Evolutionary conservation across 1,140 invertebrate species (phyloP).

Genomic region (Heliconius hewitsoni): DNA sequence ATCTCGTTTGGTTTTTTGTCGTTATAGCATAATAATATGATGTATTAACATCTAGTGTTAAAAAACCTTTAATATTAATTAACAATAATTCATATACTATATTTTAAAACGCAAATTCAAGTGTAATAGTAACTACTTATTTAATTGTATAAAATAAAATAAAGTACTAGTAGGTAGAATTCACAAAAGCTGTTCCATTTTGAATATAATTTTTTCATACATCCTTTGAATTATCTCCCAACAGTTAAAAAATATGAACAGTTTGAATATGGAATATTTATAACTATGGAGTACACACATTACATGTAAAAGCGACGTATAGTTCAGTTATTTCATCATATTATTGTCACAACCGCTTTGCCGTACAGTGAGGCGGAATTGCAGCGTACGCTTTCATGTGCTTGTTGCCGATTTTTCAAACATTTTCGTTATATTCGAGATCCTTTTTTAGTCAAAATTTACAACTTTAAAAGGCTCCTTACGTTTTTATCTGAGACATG

Average conservation of each 20-base stretch:
- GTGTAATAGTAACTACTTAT: background rate
- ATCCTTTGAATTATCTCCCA: background rate
- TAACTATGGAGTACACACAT: slow-evolving; percentile 1
- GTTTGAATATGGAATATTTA: slow-evolving; percentile 1
- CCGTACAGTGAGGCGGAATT: slow-evolving; percentile 23
- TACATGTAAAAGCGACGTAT: slow-evolving; percentile 19
- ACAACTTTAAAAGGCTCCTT: background rate
- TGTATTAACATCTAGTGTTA: too few species aligned
- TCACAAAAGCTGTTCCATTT: background rate
- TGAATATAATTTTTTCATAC: background rate
- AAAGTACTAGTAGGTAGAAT: background rate
- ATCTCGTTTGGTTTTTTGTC: background rate
- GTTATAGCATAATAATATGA: background rate
- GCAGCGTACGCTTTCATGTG: slow-evolving; percentile 23
- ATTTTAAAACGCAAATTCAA: background rate
- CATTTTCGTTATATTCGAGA: slow-evolving; percentile 1
- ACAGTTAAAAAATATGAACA: slow-evolving; percentile 7
- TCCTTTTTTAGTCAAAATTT: slow-evolving; percentile 10
- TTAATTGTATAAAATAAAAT: background rate
- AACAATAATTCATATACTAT: background rate
- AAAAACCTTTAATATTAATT: too few species aligned
- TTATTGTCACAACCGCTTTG: slow-evolving; percentile 28
- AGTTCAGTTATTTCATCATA: slow-evolving; percentile 29
- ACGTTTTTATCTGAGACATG: background rate
- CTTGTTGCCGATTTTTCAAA: slow-evolving; percentile 21